Percentiles rank a stretch among this genome's conserved stretches.
Evolutionary conservation across 1,140 invertebrate genomes (phyloP).

Genomic region (Ceratoteleas bidentatus): DNA sequence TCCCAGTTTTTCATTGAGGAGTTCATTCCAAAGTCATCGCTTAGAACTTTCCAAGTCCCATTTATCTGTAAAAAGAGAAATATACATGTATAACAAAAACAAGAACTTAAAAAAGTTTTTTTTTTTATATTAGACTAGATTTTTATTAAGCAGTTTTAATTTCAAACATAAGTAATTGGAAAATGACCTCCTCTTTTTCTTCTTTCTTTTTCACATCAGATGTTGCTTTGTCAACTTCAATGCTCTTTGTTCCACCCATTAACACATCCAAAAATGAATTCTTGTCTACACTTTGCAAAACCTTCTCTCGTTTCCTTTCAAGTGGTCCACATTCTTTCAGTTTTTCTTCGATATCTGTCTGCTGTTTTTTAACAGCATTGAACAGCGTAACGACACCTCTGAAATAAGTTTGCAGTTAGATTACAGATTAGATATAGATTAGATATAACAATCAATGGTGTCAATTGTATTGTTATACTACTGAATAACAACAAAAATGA

Average conservation of each 20-base stretch:
- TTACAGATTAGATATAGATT: not conserved
- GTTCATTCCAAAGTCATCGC: conserved; percentile 93
- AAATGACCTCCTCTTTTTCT: conserved; percentile 31
- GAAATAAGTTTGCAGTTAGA: conserved; percentile 59
- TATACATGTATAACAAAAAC: conserved; percentile 3
- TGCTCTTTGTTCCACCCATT: conserved; percentile 86
- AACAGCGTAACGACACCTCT: conserved; percentile 96
- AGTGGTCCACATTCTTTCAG: conserved; percentile 88
- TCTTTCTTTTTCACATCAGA: conserved; percentile 47
- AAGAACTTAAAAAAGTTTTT: not conserved
- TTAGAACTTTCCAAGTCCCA: conserved; percentile 83
- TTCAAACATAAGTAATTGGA: not conserved
- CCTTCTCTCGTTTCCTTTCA: conserved; percentile 91
- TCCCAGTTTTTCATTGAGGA: conserved; percentile 96
- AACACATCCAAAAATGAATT: conserved; percentile 90
- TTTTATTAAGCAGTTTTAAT: no score
- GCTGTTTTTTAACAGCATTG: conserved; percentile 93
- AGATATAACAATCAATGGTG: not conserved
- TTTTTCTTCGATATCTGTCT: conserved; percentile 88
- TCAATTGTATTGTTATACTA: no score
- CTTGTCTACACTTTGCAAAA: conserved; percentile 91
- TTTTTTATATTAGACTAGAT: no score
- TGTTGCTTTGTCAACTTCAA: conserved; percentile 63
- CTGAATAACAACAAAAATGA: not conserved
- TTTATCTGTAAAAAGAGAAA: conserved; percentile 64